Evolutionary conservation across 2,888 invertebrate genomes (phyloP).

Genomic region (Dorcus parallelipipedus): DNA sequence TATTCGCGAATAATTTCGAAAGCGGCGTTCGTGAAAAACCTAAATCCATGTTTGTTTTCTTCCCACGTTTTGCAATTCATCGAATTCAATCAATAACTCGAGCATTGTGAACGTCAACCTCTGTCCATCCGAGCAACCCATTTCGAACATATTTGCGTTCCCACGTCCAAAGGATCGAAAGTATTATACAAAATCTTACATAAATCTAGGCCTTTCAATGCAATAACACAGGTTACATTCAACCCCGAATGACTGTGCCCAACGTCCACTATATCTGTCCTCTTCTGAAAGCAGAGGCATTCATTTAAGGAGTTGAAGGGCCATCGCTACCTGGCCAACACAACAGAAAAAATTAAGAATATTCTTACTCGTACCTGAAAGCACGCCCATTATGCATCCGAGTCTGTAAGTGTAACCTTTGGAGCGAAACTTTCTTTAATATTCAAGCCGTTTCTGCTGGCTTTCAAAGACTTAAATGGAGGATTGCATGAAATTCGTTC

Average conservation of each 20-base stretch:
- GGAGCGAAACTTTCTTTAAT: not conserved
- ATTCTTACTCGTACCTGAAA: constrained; percentile 26
- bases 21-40: not conserved
- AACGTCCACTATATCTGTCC: not conserved
- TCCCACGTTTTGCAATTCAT: constrained; percentile 11
- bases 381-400: constrained; percentile 6
- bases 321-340: constrained; percentile 28
- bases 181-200: constrained; percentile 30
- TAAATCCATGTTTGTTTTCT: constrained; percentile 5
- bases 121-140: constrained; percentile 25
- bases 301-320: not conserved
- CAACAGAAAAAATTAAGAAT: constrained; percentile 22
- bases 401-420: constrained; percentile 3
- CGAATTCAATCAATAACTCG: constrained; percentile 12
- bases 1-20: no score
- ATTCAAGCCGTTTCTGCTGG: constrained; percentile 19
- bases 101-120: constrained; percentile 8
- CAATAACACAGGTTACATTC: constrained; percentile 9
- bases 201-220: constrained; percentile 28
- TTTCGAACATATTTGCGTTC: constrained; percentile 31
- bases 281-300: not conserved
- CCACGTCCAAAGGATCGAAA: constrained; percentile 26
- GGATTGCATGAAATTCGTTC: constrained; percentile 29
- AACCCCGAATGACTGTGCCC: not conserved
- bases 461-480: constrained; percentile 19